Conservation (phyloP, 2,797 vertebrate species). For the Pangasius macronema region DNA sequence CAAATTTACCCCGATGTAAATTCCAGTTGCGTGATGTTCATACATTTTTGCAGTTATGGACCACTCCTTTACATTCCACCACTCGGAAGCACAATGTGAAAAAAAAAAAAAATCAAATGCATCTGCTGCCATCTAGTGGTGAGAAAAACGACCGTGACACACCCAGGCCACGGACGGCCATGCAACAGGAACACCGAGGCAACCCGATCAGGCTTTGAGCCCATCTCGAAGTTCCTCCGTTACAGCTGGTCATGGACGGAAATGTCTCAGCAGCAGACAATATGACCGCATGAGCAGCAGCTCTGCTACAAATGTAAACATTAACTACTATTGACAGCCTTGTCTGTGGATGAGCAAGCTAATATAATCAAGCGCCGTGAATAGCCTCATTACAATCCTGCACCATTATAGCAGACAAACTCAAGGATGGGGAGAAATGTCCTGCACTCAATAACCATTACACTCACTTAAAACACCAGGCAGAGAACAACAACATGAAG, state of each 20-base stretch:
- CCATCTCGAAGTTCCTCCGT: constrained; percentile 32
- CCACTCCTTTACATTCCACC: constrained; percentile 45
- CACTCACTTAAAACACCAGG: constrained; percentile 50
- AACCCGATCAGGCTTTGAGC: constrained; percentile 13
- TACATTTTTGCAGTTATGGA: constrained; percentile 10
- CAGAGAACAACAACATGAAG: constrained; percentile 34
- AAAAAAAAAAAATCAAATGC: background rate
- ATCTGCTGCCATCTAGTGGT: constrained; percentile 55
- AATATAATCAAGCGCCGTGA: constrained; percentile 50
- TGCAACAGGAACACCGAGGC: constrained; percentile 10
- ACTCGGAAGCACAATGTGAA: background rate
- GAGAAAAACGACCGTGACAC: background rate
- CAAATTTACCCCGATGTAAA: background rate
- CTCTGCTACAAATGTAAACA: constrained; percentile 32
- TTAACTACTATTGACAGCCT: constrained; percentile 49
- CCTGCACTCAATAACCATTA: constrained; percentile 55
- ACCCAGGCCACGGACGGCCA: background rate
- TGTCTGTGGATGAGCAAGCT: constrained; percentile 46
- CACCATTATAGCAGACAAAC: constrained; percentile 60
- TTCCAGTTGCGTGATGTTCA: constrained; percentile 1
- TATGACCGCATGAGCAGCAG: constrained; percentile 5
- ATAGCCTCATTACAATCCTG: constrained; percentile 54
- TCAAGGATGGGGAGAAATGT: constrained; percentile 34
- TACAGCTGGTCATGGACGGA: constrained; percentile 21
- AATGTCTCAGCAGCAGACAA: constrained; percentile 20